Conservation (phyloP, 2,797 vertebrate species). For the Harpagifer antarcticus region DNA sequence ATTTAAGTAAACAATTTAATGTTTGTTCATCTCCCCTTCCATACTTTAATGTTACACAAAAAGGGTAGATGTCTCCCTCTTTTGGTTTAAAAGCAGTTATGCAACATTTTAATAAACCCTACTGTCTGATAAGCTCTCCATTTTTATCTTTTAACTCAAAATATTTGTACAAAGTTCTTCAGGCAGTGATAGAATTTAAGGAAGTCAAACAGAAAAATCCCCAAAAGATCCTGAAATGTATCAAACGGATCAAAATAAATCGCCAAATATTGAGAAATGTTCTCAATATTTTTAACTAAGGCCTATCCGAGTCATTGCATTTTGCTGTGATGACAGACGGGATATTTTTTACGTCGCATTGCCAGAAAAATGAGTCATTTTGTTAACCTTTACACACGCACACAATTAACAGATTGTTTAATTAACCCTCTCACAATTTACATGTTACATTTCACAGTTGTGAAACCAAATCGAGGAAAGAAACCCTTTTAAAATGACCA, state of each 20-base stretch:
- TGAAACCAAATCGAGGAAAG: neutral
- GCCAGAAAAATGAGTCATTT: no score
- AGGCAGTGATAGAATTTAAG: no score
- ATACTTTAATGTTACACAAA: neutral
- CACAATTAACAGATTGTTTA: neutral
- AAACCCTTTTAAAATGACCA: neutral
- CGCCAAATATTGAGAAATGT: no score
- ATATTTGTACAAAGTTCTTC: no score
- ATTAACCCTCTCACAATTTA: neutral
- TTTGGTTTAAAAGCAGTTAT: conserved; percentile 29
- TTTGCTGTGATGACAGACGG: no score
- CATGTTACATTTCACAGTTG: neutral
- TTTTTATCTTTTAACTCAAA: neutral
- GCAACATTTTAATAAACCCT: neutral
- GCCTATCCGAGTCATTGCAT: no score
- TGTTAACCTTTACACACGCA: neutral
- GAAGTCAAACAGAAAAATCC: no score
- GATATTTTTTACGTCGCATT: no score
- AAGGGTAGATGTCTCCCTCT: conserved; percentile 47
- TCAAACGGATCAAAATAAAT: no score
- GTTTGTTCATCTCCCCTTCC: neutral
- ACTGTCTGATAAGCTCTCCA: no score
- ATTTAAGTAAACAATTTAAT: neutral
- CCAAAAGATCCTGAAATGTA: no score
- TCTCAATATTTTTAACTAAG: no score